Evolutionary conservation across 2,888 invertebrate genomes (phyloP).

Genomic region (Zygogramma bicolorata): DNA sequence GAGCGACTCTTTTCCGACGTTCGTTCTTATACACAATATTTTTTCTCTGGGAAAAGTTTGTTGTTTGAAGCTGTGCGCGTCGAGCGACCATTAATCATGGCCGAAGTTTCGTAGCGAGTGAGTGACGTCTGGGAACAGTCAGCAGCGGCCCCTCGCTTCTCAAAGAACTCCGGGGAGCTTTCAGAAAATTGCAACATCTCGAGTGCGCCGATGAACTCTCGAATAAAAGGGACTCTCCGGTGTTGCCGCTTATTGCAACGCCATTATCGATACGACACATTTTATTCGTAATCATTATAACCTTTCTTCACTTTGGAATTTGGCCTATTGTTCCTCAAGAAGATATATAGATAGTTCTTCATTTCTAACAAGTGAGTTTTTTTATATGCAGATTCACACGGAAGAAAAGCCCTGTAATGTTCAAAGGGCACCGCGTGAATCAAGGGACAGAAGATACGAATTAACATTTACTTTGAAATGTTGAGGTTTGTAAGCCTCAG

Average conservation of each 20-base stretch:
- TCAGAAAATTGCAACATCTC: slow-evolving; percentile 68
- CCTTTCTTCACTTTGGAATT: too few relatives aligned
- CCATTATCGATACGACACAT: too few relatives aligned
- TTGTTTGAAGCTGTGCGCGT: slow-evolving; percentile 72
- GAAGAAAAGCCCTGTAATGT: too few relatives aligned
- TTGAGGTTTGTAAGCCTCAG: too few relatives aligned
- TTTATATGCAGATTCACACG: too few relatives aligned
- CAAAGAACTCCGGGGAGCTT: slow-evolving; percentile 67
- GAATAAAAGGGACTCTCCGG: slow-evolving; percentile 50
- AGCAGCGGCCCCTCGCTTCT: slow-evolving; percentile 49
- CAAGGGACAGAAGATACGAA: too few relatives aligned
- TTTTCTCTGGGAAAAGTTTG: slow-evolving; percentile 75
- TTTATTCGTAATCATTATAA: too few relatives aligned
- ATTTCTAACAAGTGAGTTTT: too few relatives aligned
- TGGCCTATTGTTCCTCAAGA: too few relatives aligned
- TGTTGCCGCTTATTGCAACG: background rate
- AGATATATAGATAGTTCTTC: too few relatives aligned
- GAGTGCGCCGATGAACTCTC: slow-evolving; percentile 59
- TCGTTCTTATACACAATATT: slow-evolving; percentile 68
- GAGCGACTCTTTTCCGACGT: slow-evolving; percentile 67
- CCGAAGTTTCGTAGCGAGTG: slow-evolving; percentile 69
- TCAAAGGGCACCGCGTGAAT: too few relatives aligned
- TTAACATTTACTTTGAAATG: too few relatives aligned
- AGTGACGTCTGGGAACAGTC: slow-evolving; percentile 67
- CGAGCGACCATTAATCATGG: slow-evolving; percentile 72